Base-by-base conservation (phyloP, 2,888 invertebrate genomes). In the Andrena bicolor region DNA sequence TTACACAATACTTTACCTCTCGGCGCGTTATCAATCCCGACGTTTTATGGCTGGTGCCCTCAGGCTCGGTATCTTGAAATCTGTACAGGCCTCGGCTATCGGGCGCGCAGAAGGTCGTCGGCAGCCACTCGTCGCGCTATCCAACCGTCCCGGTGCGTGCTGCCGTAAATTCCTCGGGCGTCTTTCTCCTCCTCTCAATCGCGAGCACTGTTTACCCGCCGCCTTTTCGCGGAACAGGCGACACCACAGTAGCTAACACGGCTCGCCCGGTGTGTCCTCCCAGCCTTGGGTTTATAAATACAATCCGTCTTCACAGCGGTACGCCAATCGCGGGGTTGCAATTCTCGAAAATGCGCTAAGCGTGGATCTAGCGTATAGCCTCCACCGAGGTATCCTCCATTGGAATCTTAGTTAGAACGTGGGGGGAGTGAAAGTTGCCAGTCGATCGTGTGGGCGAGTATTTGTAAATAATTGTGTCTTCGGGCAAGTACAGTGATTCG, bases 1-100 rank as follows among this genome's bases (percentile, higher is more conserved):
- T 89, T 89, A 79, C 86, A 88, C 81, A 83, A 81, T 81, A 90
- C 85, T 89, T 88, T 88, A 86, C 84, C 87, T 82, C 82, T 84
- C 82, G 65, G 51, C 71, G 13, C 85, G 88, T 89, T 88, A 89
- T 88, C 89, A 85, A 79, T 80, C 72, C 73, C 61, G 16, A 20
- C 48, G 71, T 53, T 61, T 73, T 82, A 84, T 79, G 80, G 41
- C 76, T 35, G 66, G 28, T 32, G 30, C 16, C 23, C 30, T 10
- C 16, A 41, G 41, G 41, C 41, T 4, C 23, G 16, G 30, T 89
- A 89, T 89, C 89, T 89, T 78, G 75, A 86, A 81, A 86, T 87
- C 86, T 84, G 76, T 83, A 13, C 76, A 76, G 30, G 78, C 60
- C 30, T 6, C 30, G 70, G 75, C 85, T 80, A 84, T 83, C 86